These are phyloP conservation scores for Emydura subglobosa DNA, from an alignment of 2,113 vertebrate genomes.

Conservation along the genomic window DNA sequence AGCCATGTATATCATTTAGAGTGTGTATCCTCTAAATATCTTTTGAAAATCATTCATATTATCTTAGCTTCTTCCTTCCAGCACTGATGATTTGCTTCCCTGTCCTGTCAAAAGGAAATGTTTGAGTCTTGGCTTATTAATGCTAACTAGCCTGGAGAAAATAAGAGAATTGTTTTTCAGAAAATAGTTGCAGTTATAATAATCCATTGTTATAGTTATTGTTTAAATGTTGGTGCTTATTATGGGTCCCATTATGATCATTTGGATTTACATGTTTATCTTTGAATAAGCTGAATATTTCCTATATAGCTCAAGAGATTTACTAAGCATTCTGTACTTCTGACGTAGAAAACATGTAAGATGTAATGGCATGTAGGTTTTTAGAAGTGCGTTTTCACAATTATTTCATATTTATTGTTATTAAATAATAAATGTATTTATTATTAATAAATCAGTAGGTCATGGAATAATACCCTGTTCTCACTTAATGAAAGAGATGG, in stretches of 20 bases:
- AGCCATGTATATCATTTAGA: constrained; percentile 15
- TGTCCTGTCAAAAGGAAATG: constrained; percentile 54
- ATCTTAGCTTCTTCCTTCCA: constrained; percentile 28
- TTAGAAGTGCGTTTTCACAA: not conserved
- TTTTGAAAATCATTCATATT: constrained; percentile 45
- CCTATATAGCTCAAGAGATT: not conserved
- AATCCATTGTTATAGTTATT: not conserved
- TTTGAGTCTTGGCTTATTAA: constrained; percentile 59
- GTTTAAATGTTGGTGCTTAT: not conserved
- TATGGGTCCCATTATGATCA: not conserved
- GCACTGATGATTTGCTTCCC: constrained; percentile 50
- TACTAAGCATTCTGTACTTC: constrained; percentile 23
- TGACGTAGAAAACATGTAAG: not conserved
- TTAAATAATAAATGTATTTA: not conserved
- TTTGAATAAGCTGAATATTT: not conserved
- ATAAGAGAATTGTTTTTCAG: constrained; percentile 52
- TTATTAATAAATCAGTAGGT: constrained; percentile 14
- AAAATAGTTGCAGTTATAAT: constrained; percentile 40
- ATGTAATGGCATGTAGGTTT: not conserved
- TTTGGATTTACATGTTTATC: not conserved
- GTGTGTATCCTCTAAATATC: not conserved
- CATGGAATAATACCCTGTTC: constrained; percentile 33
- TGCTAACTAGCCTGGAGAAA: constrained; percentile 70
- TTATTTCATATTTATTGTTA: not conserved
- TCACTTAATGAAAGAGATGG: not conserved